A percentile compares a stretch with the other conserved stretches of the same genome.
Evolutionary conservation across 1,140 invertebrate species (phyloP).

Genomic region (Bombus turneri): DNA sequence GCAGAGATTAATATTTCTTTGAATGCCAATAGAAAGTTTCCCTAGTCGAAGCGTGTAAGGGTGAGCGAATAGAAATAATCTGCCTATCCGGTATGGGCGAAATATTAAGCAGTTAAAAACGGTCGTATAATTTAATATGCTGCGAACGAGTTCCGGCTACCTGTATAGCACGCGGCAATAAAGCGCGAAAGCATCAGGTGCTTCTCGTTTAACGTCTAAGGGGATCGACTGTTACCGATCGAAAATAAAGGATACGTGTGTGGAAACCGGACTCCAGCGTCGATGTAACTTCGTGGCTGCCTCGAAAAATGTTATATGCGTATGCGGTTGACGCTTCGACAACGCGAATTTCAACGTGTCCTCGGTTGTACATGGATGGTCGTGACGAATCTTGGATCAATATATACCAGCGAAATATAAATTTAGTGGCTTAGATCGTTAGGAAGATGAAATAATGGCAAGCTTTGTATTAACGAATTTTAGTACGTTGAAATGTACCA

Average conservation of each 20-base stretch:
- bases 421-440: no score
- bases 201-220: constrained; percentile 5
- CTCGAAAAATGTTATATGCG: neutral
- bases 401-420: no score
- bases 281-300: neutral
- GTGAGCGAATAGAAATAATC: constrained; percentile 19
- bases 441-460: no score
- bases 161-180: constrained; percentile 13
- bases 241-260: neutral
- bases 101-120: constrained; percentile 45
- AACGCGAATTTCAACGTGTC: neutral
- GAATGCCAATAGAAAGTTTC: constrained; percentile 33
- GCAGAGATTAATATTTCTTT: constrained; percentile 34
- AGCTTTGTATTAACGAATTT: no score
- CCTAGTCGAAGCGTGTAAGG: neutral
- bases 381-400: no score
- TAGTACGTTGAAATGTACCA: no score
- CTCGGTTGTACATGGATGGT: no score
- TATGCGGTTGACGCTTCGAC: neutral
- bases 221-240: neutral
- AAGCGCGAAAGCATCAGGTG: constrained; percentile 45
- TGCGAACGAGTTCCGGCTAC: constrained; percentile 51
- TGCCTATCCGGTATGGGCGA: neutral
- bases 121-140: constrained; percentile 53
- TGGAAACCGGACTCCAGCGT: neutral